Conservation (phyloP, 2,797 vertebrate genomes). For the Lateolabrax maculatus region DNA sequence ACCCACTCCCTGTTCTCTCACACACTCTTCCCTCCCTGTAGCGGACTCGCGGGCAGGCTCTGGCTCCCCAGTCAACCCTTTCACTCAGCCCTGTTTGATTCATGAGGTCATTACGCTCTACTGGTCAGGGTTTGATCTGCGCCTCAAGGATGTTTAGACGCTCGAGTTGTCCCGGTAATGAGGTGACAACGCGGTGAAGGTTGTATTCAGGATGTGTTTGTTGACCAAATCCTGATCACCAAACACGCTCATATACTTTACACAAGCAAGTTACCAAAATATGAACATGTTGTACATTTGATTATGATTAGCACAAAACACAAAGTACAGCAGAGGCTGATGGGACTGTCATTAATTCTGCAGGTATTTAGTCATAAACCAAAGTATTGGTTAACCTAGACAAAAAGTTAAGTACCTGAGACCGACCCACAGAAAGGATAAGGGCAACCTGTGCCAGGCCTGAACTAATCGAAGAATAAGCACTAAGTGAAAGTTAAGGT, state of each 20-base stretch:
- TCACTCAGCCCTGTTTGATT: conserved; percentile 49
- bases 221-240: neutral
- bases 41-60: conserved; percentile 11
- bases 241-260: neutral
- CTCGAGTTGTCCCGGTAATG: conserved; percentile 34
- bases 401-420: too few relatives aligned
- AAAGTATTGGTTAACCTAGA: neutral
- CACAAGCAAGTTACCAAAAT: neutral
- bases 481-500: too few relatives aligned
- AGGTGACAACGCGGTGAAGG: conserved; percentile 31
- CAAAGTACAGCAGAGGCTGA: neutral
- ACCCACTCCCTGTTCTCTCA: conserved; percentile 48
- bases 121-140: conserved; percentile 37
- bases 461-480: too few relatives aligned
- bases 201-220: neutral
- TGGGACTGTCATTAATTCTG: neutral
- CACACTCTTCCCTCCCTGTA: conserved; percentile 30
- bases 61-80: conserved; percentile 31
- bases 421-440: too few relatives aligned
- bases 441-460: too few relatives aligned
- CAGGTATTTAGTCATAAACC: too few relatives aligned
- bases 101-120: conserved; percentile 64
- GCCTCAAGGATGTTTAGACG: conserved; percentile 35
- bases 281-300: neutral
- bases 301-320: neutral